Evolutionary conservation across 2,888 invertebrate genomes (phyloP), one percentile per base, ranked within the genome.

Genomic region (Rhopalosiphum nymphaeae): DNA sequence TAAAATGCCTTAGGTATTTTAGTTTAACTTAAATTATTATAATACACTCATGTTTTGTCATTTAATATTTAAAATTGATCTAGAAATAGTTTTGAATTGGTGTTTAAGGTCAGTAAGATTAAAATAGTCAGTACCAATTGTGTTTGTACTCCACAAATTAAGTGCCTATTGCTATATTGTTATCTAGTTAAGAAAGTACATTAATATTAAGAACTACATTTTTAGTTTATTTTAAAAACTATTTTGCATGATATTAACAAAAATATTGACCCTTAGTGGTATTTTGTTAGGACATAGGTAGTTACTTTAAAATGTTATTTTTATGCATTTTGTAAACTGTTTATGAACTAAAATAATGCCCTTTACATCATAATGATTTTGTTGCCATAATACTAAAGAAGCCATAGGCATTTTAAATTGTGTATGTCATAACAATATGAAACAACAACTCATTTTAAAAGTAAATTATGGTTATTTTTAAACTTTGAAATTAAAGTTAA

Each of bases 391-490:
- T 26, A 67, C 56, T 44, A n/a, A 53, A 13, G 93, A 93, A 93
- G 93, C 89, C 78, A 89, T 91, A 91, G 56, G n/a, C n/a, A 85
- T 89, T 56, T 89, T 78, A 44, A 89, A 92, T 42, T 49, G 89
- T 89, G 25, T 84, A 29, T 67, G n/a, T 84, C 89, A 88, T 56
- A 89, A 56, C 84, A 89, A n/a, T 46, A 56, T 56, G n/a, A 84
- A 56, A 84, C 16, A 93, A 78, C 42, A 56, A 84, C 84, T 44
- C n/a, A 49, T 89, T 56, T 36, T 56, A 42, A 89, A 89, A 67
- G 61, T 42, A 61, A 46, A 92, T 49, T 25, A 57, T 26, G 5
- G 21, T 67, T 87, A 42, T 87, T 87, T 87, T 87, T 67, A 87
- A 92, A 85, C 4, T 10, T 78, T 10, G 13, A 13, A 13, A 36